Base-by-base conservation (phyloP, 1,140 invertebrate genomes). In the Drepana arcuata region DNA sequence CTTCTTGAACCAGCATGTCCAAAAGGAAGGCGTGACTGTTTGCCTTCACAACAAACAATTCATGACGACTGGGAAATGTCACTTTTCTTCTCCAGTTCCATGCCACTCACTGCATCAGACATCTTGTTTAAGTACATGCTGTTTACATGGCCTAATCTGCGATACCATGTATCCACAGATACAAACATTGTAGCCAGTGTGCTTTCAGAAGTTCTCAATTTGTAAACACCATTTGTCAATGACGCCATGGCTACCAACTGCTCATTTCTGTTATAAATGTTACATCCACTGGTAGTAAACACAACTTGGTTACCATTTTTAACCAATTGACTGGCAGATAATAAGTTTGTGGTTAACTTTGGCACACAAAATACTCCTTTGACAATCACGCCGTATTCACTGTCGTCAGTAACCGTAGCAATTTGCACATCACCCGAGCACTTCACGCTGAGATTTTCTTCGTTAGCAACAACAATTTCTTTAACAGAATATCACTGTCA, bases 261-360 rank as follows among this genome's bases (percentile, higher is more conserved):
- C 10, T 24, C 34, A 33, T 15, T 16, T 41, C 16, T 35, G 23
- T 47, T 41, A 12, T 16, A 21, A 16, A 47, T 40, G 3, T 28
- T 18, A 7, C 36, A 47, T 11, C 15, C 3, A 11, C 16, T 6
- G 9, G 2, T 7, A 7, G 31, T 7, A 13, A 47, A 40, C 11
- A 30, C 29, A 36, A 47, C 44, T 36, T 28, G 40, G 24, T 54
- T 12, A 47, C 58, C 23, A 50, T 48, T 54, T 34, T 53, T 60
- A 24, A 45, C 35, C 30, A 71, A 34, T 53, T 65, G 41, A 10
- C 47, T 65, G 6, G 63, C 52, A 7, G 63, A 67, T 21, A 67
- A 34, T 5, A 63, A 15, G 41, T 67, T 65, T n/a, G 54, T 47
- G 3, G 43, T 34, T 0, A 63, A 41, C 14, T 25, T 36, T 0